A percentile compares a stretch with the other conserved stretches of the same genome.
phyloP scores from a whole-genome alignment of 1,140 invertebrate genomes.

The Trinorchestia longiramus region DNA sequence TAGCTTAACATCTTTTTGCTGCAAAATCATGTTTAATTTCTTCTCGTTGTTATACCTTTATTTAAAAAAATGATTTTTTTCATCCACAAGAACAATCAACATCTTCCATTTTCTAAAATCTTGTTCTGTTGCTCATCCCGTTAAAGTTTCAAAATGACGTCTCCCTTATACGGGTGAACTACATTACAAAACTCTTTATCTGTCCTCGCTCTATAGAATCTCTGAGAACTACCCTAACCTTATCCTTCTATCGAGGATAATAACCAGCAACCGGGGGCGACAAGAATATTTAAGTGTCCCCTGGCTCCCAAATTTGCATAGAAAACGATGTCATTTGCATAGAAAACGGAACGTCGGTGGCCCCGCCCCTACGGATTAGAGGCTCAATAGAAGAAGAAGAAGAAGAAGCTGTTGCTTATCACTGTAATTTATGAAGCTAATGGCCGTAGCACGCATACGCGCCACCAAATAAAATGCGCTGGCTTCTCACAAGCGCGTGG shows the following conservation, averaged over 20 bases:
- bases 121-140: neutral
- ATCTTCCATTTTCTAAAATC: neutral
- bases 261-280: neutral
- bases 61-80: too few relatives aligned
- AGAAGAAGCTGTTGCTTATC: conserved; percentile 1
- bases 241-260: neutral
- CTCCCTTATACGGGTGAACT: neutral
- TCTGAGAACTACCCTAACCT: neutral
- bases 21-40: too few relatives aligned
- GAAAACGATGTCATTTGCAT: neutral
- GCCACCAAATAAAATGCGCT: neutral
- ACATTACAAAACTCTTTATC: neutral
- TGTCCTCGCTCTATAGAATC: neutral
- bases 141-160: neutral
- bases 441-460: neutral
- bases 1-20: too few relatives aligned
- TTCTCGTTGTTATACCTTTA: too few relatives aligned
- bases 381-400: neutral
- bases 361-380: neutral
- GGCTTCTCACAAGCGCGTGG: neutral
- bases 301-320: neutral
- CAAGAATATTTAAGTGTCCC: neutral
- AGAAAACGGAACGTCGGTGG: neutral
- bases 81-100: too few relatives aligned
- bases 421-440: neutral